Percentiles rank a stretch among this genome's conserved stretches.
phyloP scores from a whole-genome alignment of 2,888 invertebrate genomes.

The Crocallis elinguaria region DNA sequence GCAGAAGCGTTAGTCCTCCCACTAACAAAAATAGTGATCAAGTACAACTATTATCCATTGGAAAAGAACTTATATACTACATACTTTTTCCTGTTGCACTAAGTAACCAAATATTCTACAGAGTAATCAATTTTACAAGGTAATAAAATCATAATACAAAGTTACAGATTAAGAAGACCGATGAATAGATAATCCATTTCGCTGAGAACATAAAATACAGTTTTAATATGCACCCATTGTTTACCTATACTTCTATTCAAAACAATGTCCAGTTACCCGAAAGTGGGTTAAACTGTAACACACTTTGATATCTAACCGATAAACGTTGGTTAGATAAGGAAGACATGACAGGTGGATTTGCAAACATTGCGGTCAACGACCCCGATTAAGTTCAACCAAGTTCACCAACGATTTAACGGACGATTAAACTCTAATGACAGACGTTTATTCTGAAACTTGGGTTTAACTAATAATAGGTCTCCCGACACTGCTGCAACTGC shows the following conservation, averaged over 20 bases:
- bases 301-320: constrained; percentile 20
- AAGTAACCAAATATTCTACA: too few relatives aligned
- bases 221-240: constrained; percentile 3
- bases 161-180: not conserved
- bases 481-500: not conserved
- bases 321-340: constrained; percentile 23
- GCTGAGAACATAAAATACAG: not conserved
- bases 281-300: constrained; percentile 21
- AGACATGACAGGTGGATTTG: constrained; percentile 31
- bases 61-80: too few relatives aligned
- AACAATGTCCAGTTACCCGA: constrained; percentile 17
- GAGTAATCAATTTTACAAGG: too few relatives aligned
- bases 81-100: too few relatives aligned
- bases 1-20: too few relatives aligned
- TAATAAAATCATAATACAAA: not conserved
- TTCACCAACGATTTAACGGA: constrained; percentile 28
- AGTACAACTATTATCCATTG: too few relatives aligned
- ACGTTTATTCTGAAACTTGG: constrained; percentile 12
- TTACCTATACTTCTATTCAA: constrained; percentile 2
- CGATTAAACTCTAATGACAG: constrained; percentile 24
- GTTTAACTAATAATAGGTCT: not conserved
- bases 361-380: constrained; percentile 25
- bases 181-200: not conserved
- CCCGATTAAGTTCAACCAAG: constrained; percentile 25
- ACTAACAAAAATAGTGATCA: too few relatives aligned